A percentile compares a stretch with the other conserved stretches of the same genome.
Evolutionary conservation across 2,797 vertebrate species (phyloP).

Genomic region (Zalophus californianus): DNA sequence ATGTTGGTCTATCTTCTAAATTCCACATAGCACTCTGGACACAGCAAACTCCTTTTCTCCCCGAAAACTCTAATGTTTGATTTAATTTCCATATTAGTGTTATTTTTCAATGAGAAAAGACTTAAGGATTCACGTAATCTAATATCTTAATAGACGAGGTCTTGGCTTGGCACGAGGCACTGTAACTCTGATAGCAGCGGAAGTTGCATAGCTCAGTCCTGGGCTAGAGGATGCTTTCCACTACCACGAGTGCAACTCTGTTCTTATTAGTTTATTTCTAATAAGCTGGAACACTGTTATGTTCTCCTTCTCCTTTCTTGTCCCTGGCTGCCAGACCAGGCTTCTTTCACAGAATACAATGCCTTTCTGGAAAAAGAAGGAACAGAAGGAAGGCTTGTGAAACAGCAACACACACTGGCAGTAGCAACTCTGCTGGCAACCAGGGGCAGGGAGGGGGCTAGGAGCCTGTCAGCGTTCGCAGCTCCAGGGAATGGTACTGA

Average conservation of each 20-base stretch:
- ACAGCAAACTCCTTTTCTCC: not conserved
- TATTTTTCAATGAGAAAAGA: not conserved
- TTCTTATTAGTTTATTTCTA: slow-evolving; percentile 53
- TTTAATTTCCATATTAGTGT: slow-evolving; percentile 5
- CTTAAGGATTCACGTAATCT: not conserved
- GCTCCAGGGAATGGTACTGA: not conserved
- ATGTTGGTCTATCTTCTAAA: not conserved
- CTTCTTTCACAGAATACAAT: slow-evolving; percentile 58
- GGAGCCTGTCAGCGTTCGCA: slow-evolving; percentile 37
- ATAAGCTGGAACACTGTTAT: not conserved
- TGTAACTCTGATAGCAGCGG: not conserved
- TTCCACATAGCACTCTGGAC: not conserved
- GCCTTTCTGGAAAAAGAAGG: slow-evolving; percentile 29
- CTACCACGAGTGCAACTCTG: not conserved
- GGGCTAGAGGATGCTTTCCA: not conserved
- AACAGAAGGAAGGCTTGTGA: slow-evolving; percentile 49
- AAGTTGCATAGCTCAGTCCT: not conserved
- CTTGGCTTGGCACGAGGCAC: not conserved
- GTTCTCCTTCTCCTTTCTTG: not conserved
- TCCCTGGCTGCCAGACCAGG: slow-evolving; percentile 1
- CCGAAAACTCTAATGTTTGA: not conserved
- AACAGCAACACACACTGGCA: slow-evolving; percentile 56
- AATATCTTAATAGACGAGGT: not conserved
- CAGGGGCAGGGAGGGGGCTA: not conserved
- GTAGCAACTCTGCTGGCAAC: not conserved